Evolutionary conservation across 2,113 vertebrate species (phyloP), one percentile per base, ranked within the genome.

Genomic region (Plectropomus leopardus): DNA sequence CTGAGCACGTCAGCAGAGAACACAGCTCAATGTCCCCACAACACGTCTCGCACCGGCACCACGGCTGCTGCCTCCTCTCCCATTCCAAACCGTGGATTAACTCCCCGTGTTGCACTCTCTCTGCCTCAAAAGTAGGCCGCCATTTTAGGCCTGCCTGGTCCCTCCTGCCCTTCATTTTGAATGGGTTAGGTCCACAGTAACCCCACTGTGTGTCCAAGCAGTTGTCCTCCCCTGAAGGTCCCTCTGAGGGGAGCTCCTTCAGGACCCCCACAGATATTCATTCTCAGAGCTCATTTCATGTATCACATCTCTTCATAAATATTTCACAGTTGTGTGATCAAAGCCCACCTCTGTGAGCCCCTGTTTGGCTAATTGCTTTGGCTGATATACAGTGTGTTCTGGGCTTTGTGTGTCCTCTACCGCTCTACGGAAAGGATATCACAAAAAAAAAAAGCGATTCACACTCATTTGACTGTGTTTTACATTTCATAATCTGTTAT

Each of bases 321-420:
- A 92, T 93, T 94, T 94, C 85, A 91, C 90, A 83, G 83, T 70
- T 78, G 76, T 76, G 70, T 80, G 90, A 94, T 92, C 91, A 94
- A 93, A 93, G 87, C 84, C 72, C 78, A 85, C 69, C 86, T 87
- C 83, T 78, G 73, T 53, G 76, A 81, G 84, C 77, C 65, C 66
- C 84, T 89, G 89, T 83, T 85, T 87, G 84, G 60, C 81, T 87
- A 87, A 89, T 90, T 87, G 80, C 82, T 84, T 87, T 82, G 84
- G 80, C 70, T 88, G 54, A 84, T 79, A 42, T 61, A 76, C 42
- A 45, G 42, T 54, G 68, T 50, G 59, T 65, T 78, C 58, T 68
- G 13, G 48, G 66, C 50, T 55, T 36, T 32, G 30, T 77, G 44
- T 74, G 72, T 81, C 59, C 72, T 77, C 65, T 30, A 50, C 74